Conservation (phyloP, 2,888 invertebrate species). For the Elaeidobius kamerunicus region DNA sequence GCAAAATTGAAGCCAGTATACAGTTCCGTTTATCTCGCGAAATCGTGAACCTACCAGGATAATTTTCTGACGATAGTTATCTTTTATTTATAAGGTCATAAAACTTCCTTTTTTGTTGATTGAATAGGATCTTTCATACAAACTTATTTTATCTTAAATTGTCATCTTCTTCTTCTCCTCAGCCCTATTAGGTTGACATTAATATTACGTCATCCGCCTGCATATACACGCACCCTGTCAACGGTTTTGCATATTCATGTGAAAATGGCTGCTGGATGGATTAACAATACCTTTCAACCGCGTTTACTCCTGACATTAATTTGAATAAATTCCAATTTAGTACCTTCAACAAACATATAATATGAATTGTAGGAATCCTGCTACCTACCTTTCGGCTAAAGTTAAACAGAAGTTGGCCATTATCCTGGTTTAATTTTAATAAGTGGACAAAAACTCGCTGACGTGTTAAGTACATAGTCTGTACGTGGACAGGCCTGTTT, state of each 20-base stretch:
- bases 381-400: slow-evolving; percentile 2
- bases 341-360: slow-evolving; percentile 10
- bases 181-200: no score
- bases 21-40: not conserved
- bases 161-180: no score
- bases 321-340: slow-evolving; percentile 11
- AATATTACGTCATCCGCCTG: not conserved
- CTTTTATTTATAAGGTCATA: not conserved
- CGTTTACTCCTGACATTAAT: slow-evolving; percentile 7
- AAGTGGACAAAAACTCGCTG: slow-evolving; percentile 1
- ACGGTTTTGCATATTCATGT: slow-evolving; percentile 14
- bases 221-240: slow-evolving; percentile 4
- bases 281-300: slow-evolving; percentile 15
- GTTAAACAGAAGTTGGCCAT: slow-evolving; percentile 12
- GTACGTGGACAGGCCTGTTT: not conserved
- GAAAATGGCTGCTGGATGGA: slow-evolving; percentile 11
- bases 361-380: slow-evolving; percentile 2
- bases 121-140: no score
- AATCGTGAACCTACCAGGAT: not conserved
- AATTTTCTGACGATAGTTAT: not conserved
- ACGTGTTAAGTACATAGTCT: not conserved
- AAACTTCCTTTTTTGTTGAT: no score
- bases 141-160: no score
- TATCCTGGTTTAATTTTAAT: slow-evolving; percentile 7
- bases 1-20: not conserved